phyloP scores from a whole-genome alignment of 2,797 vertebrate species.

The Alca torda region DNA sequence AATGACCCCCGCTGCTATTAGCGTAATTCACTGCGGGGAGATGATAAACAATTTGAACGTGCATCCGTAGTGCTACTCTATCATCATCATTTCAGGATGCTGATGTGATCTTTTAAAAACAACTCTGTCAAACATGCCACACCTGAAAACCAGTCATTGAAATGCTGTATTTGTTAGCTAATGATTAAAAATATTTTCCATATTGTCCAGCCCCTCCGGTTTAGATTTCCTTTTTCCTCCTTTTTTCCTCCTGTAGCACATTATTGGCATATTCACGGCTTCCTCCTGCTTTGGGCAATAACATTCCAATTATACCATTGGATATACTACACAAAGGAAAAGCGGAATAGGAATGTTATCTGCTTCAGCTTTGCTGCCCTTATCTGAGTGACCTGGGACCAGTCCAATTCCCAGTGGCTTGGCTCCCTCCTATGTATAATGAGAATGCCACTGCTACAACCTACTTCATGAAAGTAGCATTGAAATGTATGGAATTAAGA shows the following conservation, averaged over 20 bases:
- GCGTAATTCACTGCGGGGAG: rapidly evolving
- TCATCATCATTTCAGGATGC: not conserved
- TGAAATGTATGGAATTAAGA: not conserved
- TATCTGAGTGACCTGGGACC: not conserved
- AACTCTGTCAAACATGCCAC: not conserved
- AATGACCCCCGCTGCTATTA: not conserved
- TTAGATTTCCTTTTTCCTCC: conserved; percentile 33
- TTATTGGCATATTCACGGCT: not conserved
- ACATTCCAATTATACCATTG: not conserved
- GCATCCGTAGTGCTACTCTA: not conserved
- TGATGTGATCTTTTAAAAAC: not conserved
- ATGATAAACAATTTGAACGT: not conserved
- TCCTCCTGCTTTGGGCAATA: not conserved
- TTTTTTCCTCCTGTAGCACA: not conserved
- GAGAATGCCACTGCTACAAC: not conserved
- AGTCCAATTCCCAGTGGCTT: not conserved
- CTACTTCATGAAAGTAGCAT: rapidly evolving
- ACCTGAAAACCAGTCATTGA: not conserved
- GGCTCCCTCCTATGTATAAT: rapidly evolving
- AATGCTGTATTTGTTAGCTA: not conserved
- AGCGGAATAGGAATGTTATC: not conserved
- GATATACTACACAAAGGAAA: not conserved
- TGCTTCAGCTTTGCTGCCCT: not conserved
- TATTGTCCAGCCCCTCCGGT: not conserved
- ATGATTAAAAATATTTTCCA: conserved; percentile 48